Percentiles rank a stretch among this genome's conserved stretches.
Evolutionary conservation across 1,140 invertebrate species (phyloP).

Genomic region (Callitettix versicolor): DNA sequence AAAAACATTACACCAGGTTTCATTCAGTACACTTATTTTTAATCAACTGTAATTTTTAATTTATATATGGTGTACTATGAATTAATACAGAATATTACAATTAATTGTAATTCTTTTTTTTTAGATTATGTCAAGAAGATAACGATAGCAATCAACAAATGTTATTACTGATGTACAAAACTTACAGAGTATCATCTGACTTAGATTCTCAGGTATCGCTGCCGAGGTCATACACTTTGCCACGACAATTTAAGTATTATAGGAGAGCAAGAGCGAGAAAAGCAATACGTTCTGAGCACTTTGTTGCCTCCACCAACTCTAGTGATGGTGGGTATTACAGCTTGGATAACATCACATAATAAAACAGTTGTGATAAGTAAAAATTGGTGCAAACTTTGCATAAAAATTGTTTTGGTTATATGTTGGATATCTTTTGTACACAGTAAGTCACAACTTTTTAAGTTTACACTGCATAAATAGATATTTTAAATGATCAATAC

Average conservation of each 20-base stretch:
- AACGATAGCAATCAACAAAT: slow-evolving; percentile 20
- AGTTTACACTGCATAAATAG: too few species aligned
- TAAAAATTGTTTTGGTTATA: neutral
- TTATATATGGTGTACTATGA: too few species aligned
- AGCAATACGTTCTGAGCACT: slow-evolving; percentile 45
- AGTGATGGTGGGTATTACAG: slow-evolving; percentile 54
- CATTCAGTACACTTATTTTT: too few species aligned
- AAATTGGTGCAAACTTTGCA: neutral
- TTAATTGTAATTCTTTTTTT: too few species aligned
- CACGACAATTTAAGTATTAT: slow-evolving; percentile 74
- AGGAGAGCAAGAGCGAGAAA: slow-evolving; percentile 43
- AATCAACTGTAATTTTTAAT: too few species aligned
- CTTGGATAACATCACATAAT: neutral
- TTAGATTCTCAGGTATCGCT: slow-evolving; percentile 66
- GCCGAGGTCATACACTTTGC: slow-evolving; percentile 71
- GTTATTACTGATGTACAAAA: slow-evolving; percentile 36
- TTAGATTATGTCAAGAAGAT: slow-evolving; percentile 13
- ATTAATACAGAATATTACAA: too few species aligned
- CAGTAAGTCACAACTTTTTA: too few species aligned
- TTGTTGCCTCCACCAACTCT: slow-evolving; percentile 69
- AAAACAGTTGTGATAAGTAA: neutral
- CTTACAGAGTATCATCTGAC: slow-evolving; percentile 50
- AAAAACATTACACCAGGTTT: too few species aligned
- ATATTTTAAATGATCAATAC: too few species aligned
- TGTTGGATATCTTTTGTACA: neutral